These are phyloP conservation scores for Zaprionus camerounensis DNA, from an alignment of 1,140 invertebrate species.

Conservation along the genomic window DNA sequence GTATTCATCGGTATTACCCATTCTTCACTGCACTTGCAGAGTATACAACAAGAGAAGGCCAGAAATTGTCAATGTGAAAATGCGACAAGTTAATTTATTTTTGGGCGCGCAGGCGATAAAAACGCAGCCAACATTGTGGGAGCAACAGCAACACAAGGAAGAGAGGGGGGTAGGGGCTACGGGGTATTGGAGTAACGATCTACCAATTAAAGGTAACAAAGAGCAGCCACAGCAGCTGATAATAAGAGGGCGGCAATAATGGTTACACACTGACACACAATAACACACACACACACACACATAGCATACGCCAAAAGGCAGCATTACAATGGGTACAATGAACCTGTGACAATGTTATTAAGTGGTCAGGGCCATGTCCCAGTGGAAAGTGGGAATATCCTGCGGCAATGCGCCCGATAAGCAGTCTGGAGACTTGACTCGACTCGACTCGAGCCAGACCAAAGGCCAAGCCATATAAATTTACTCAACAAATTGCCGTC, in stretches of 20 bases:
- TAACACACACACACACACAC: conserved; percentile 9
- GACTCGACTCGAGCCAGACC: conserved; percentile 27
- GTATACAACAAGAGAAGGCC: conserved; percentile 41
- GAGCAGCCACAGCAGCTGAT: conserved; percentile 51
- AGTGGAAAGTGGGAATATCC: conserved; percentile 23
- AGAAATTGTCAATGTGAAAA: conserved; percentile 71
- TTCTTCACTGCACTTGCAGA: background rate
- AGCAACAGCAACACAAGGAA: conserved; percentile 17
- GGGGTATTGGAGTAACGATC: conserved; percentile 34
- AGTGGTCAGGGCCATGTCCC: conserved; percentile 56
- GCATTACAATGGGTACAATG: conserved; percentile 67
- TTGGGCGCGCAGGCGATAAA: conserved; percentile 37
- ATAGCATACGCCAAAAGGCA: background rate
- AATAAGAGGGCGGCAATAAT: conserved; percentile 50
- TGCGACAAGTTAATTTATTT: conserved; percentile 74
- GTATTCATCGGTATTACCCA: too few species aligned
- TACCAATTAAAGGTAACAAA: conserved; percentile 78
- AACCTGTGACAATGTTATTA: conserved; percentile 76
- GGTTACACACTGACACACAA: conserved; percentile 25
- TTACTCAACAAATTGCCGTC: conserved; percentile 69
- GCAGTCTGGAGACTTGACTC: conserved; percentile 16
- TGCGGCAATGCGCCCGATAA: conserved; percentile 30
- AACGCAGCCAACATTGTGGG: conserved; percentile 33
- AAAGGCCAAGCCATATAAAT: conserved; percentile 68
- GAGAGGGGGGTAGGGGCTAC: conserved; percentile 6